phyloP scores from a whole-genome alignment of 2,797 vertebrate species.

The Delichon dasypus region DNA sequence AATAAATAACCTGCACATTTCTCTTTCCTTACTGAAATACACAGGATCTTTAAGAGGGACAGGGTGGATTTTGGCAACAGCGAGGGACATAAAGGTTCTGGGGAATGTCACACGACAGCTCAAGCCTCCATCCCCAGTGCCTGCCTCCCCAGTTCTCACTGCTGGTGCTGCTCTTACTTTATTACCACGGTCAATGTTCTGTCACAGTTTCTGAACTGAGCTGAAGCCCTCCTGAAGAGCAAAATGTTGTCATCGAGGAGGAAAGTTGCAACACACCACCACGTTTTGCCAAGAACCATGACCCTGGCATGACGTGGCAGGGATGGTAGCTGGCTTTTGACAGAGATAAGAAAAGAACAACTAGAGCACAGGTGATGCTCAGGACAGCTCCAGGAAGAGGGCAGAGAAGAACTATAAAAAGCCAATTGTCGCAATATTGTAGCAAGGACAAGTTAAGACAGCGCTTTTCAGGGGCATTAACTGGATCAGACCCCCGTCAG shows the following conservation, averaged over 20 bases:
- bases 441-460: neutral
- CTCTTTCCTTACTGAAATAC: neutral
- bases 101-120: neutral
- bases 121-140: neutral
- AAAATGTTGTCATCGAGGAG: neutral
- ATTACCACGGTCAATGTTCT: neutral
- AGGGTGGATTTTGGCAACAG: neutral
- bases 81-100: neutral
- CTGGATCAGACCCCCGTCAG: neutral
- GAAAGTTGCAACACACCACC: neutral
- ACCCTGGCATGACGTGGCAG: neutral
- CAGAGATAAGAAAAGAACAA: slow-evolving; percentile 19
- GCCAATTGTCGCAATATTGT: neutral
- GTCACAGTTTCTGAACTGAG: too few relatives aligned
- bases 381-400: neutral
- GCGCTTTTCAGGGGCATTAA: neutral
- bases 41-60: neutral
- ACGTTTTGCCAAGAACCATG: neutral
- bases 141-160: neutral
- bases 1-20: neutral
- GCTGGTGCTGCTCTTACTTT: neutral
- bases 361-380: neutral
- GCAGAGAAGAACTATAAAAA: slow-evolving; percentile 9
- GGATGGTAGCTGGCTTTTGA: neutral
- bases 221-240: neutral